A percentile compares a stretch with the other conserved stretches of the same genome.
These are phyloP conservation scores for Eremophila alpestris DNA, from an alignment of 2,797 vertebrate species.

Conservation along the genomic window DNA sequence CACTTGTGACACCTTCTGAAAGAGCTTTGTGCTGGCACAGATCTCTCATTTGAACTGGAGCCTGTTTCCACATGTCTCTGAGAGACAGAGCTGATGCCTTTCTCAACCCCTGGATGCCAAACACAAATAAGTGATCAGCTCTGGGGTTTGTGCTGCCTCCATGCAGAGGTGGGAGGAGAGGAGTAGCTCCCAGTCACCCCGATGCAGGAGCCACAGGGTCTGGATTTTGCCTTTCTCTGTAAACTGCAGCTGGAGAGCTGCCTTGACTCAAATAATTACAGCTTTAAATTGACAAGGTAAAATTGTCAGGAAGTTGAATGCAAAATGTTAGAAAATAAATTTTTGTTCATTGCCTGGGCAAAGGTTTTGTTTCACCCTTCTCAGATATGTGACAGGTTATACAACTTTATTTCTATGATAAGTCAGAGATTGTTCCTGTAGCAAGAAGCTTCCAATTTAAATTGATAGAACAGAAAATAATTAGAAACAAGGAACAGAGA, in stretches of 20 bases:
- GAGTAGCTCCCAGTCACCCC: not conserved
- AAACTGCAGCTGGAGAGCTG: not conserved
- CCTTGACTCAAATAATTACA: not conserved
- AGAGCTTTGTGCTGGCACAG: accelerated
- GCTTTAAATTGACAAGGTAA: not conserved
- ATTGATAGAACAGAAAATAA: not conserved
- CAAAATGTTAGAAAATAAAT: not conserved
- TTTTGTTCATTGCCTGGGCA: not conserved
- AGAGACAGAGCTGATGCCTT: not conserved
- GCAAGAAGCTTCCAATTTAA: not conserved
- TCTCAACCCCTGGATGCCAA: accelerated
- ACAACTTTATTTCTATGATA: not conserved
- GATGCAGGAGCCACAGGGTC: not conserved
- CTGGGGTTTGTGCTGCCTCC: not conserved
- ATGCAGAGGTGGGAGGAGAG: not conserved
- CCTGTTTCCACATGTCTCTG: not conserved
- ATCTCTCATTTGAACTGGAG: not conserved
- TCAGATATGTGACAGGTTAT: not conserved
- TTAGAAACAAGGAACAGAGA: not conserved
- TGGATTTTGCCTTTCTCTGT: not conserved
- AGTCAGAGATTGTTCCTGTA: not conserved
- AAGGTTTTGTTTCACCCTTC: not conserved
- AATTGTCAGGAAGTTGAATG: not conserved
- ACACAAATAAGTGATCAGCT: not conserved
- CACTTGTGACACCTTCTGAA: not conserved